Evolutionary conservation across 37 sponge, comb jelly and placozoan species (phyloP).

Genomic region (Oopsacas minuta): DNA sequence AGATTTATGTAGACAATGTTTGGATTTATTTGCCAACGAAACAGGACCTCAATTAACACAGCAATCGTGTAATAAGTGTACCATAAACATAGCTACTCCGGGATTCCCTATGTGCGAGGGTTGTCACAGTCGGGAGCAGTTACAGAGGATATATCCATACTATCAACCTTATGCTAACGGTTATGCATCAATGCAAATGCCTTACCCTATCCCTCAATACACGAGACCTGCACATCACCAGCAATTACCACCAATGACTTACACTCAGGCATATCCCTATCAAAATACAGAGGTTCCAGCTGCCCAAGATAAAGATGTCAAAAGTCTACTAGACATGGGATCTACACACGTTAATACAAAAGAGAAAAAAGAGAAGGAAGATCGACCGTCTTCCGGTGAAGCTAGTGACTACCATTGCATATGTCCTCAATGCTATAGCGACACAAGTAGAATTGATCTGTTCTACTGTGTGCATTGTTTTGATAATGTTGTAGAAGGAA

Average conservation of each 20-base stretch:
- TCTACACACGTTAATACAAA: neutral
- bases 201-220: neutral
- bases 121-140: neutral
- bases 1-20: neutral
- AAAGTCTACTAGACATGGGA: neutral
- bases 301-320: neutral
- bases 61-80: neutral
- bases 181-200: neutral
- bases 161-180: neutral
- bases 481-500: neutral
- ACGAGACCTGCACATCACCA: neutral
- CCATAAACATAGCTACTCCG: neutral
- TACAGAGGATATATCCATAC: neutral
- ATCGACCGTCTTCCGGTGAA: neutral
- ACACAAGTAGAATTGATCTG: neutral
- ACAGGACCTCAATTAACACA: neutral
- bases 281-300: neutral
- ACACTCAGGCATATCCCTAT: neutral
- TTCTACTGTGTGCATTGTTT: neutral
- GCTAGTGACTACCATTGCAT: neutral
- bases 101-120: neutral
- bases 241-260: neutral
- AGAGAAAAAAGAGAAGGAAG: neutral
- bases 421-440: constrained; percentile 11
- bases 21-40: neutral